Conservation (phyloP, 2,113 vertebrate species). For the Glaucidium brasilianum region DNA sequence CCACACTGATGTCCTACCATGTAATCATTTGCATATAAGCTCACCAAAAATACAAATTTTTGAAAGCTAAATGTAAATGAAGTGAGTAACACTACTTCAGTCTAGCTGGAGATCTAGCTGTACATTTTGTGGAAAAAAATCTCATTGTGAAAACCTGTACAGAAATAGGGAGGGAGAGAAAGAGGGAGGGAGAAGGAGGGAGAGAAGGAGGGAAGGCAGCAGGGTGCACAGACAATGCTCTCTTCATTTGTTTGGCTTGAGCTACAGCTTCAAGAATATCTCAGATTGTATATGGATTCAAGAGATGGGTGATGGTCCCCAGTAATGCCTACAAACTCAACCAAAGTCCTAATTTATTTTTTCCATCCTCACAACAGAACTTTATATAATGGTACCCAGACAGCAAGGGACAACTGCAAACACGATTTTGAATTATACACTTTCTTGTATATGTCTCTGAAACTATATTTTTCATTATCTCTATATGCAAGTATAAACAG, state of each 20-base stretch:
- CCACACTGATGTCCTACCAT: neutral
- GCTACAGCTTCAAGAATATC: neutral
- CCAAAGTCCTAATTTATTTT: neutral
- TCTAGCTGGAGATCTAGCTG: neutral
- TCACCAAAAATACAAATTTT: neutral
- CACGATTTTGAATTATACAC: neutral
- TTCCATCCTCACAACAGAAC: neutral
- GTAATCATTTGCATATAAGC: neutral
- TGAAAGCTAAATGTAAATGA: conserved; percentile 22
- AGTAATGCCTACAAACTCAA: neutral
- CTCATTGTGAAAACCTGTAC: neutral
- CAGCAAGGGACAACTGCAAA: neutral
- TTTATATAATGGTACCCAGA: neutral
- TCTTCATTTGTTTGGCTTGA: neutral
- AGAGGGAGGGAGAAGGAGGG: neutral
- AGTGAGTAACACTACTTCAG: neutral
- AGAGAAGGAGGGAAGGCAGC: neutral
- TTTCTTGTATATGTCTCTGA: conserved; percentile 37
- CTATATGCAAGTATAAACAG: conserved; percentile 49
- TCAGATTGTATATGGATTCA: neutral
- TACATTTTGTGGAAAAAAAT: neutral
- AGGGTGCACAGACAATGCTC: neutral
- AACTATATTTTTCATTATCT: conserved; percentile 50
- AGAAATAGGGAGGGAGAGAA: neutral
- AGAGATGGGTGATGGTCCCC: neutral